phyloP scores from a whole-genome alignment of 2,113 vertebrate species.

The Suricata suricatta region DNA sequence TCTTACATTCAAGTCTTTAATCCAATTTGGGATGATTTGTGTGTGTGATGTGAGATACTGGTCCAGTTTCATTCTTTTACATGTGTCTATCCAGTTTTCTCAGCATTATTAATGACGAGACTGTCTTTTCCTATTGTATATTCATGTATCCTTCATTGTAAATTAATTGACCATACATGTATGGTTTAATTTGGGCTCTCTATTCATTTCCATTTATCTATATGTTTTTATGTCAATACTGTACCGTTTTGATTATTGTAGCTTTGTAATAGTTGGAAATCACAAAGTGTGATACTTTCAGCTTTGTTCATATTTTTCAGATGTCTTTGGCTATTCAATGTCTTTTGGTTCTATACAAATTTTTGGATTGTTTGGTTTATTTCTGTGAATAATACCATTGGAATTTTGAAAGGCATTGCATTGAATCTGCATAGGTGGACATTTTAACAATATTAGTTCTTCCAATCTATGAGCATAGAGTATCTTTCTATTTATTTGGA shows the following conservation, averaged over 20 bases:
- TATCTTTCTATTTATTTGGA: background rate
- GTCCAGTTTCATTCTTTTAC: background rate
- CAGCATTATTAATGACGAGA: background rate
- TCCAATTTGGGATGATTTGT: background rate
- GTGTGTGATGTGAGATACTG: background rate
- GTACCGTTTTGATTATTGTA: background rate
- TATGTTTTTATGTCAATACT: background rate
- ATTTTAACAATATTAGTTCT: background rate
- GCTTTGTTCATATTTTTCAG: background rate
- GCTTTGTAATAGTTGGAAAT: background rate
- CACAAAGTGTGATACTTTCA: background rate
- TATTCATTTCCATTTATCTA: background rate
- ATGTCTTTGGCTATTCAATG: background rate
- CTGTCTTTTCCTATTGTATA: background rate
- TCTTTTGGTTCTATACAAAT: background rate
- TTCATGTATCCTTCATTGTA: background rate
- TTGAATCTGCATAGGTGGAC: background rate
- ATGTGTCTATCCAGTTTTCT: background rate
- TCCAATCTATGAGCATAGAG: background rate
- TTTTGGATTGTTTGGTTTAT: background rate
- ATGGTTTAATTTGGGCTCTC: background rate
- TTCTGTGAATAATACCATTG: background rate
- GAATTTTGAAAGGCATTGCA: background rate
- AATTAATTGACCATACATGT: background rate
- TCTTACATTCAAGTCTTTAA: background rate